Evolutionary conservation across 2,888 invertebrate species (phyloP).

Genomic region (Yponomeuta sedellus): DNA sequence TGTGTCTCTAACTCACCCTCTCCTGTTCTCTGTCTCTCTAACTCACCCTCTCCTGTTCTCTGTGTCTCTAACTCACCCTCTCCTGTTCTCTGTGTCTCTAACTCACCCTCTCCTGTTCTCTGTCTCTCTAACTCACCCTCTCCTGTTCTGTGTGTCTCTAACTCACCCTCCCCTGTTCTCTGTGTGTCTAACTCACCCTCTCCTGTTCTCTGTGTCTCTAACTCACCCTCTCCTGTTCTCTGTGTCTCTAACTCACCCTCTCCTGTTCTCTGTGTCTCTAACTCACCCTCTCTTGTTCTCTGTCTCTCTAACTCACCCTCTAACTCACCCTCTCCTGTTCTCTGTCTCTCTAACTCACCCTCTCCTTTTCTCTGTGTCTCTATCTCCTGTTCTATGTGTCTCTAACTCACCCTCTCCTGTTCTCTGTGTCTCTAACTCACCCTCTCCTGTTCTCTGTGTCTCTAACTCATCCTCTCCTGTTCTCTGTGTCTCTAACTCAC

Average conservation of each 20-base stretch:
- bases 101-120: no score
- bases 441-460: not conserved
- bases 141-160: not conserved
- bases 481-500: not conserved
- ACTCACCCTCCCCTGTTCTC: constrained; percentile 38
- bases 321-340: constrained; percentile 43
- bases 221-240: no score
- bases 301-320: constrained; percentile 32
- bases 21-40: no score
- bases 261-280: no score
- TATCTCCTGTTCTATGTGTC: no score
- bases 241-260: no score
- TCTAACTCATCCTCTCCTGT: not conserved
- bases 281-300: no score
- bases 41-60: not conserved
- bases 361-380: constrained; percentile 60
- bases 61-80: no score
- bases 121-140: not conserved
- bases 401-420: not conserved
- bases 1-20: no score
- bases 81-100: no score
- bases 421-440: not conserved
- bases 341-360: constrained; percentile 31
- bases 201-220: constrained; percentile 27
- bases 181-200: no score